Conservation (phyloP, 2,113 vertebrate genomes). For the Halcyon senegalensis region DNA sequence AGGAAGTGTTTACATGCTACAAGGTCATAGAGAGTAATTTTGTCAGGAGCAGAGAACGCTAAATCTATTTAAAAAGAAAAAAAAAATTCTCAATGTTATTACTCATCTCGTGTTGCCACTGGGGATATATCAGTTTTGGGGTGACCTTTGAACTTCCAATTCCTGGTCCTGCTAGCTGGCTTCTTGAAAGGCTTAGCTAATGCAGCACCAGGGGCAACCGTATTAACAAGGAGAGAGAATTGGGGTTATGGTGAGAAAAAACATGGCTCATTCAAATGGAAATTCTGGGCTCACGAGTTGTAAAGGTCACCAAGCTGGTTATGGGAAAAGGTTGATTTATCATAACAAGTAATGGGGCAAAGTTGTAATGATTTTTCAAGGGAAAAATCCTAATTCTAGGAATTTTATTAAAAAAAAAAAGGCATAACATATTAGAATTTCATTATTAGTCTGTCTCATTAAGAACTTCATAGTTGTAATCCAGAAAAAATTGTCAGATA, state of each 20-base stretch:
- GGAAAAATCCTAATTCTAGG: neutral
- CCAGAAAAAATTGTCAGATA: neutral
- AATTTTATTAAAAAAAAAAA: too few species aligned
- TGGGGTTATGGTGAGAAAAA: constrained; percentile 18
- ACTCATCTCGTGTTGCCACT: neutral
- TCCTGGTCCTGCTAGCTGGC: neutral
- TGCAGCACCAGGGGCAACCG: neutral
- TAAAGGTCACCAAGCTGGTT: constrained; percentile 2
- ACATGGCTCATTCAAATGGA: constrained; percentile 6
- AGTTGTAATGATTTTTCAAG: neutral
- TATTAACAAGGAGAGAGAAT: constrained; percentile 27
- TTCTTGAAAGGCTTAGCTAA: constrained; percentile 31
- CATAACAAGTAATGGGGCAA: neutral
- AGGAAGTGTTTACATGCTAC: neutral
- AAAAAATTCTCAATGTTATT: neutral
- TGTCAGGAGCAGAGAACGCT: neutral
- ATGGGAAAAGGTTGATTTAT: neutral
- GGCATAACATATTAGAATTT: neutral
- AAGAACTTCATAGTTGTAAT: neutral
- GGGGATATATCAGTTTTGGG: neutral
- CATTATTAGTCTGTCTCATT: neutral
- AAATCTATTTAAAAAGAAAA: neutral
- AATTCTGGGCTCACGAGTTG: neutral
- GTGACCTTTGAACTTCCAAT: constrained; percentile 29
- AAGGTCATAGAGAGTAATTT: neutral